Percentiles rank a stretch among this genome's conserved stretches.
Evolutionary conservation across 2,797 vertebrate genomes (phyloP).

Genomic region (Emydoidea blandingii): DNA sequence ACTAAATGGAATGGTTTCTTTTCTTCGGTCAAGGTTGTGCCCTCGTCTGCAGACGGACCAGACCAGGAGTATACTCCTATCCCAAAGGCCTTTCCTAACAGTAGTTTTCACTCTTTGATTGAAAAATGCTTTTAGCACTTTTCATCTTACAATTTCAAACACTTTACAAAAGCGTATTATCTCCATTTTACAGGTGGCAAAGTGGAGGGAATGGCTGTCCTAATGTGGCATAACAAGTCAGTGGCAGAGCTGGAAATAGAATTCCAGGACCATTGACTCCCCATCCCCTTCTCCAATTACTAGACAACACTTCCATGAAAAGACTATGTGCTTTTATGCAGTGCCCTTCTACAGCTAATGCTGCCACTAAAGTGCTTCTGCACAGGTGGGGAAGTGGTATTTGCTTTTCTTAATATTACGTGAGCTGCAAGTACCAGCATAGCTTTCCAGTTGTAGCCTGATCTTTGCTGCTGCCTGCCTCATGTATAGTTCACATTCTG

Average conservation of each 20-base stretch:
- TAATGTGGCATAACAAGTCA: background rate
- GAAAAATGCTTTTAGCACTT: background rate
- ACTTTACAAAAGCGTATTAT: background rate
- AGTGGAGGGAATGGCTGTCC: background rate
- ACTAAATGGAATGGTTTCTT: background rate
- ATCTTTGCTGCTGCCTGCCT: background rate
- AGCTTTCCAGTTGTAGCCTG: background rate
- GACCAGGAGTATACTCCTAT: background rate
- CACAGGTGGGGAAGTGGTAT: background rate
- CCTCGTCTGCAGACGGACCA: background rate
- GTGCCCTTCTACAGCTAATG: background rate
- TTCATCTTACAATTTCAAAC: background rate
- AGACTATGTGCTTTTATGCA: background rate
- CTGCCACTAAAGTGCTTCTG: background rate
- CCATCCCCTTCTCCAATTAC: background rate
- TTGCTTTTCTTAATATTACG: background rate
- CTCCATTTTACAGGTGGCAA: background rate
- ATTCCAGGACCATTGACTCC: background rate
- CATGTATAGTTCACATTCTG: background rate
- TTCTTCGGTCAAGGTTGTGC: fast-evolving
- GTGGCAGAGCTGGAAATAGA: background rate
- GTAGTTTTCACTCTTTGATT: background rate
- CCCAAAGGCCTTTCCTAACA: background rate
- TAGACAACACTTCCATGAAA: background rate
- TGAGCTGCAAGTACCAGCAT: background rate